Conservation (phyloP, 2,888 invertebrate genomes). For the Aromia moschata region DNA sequence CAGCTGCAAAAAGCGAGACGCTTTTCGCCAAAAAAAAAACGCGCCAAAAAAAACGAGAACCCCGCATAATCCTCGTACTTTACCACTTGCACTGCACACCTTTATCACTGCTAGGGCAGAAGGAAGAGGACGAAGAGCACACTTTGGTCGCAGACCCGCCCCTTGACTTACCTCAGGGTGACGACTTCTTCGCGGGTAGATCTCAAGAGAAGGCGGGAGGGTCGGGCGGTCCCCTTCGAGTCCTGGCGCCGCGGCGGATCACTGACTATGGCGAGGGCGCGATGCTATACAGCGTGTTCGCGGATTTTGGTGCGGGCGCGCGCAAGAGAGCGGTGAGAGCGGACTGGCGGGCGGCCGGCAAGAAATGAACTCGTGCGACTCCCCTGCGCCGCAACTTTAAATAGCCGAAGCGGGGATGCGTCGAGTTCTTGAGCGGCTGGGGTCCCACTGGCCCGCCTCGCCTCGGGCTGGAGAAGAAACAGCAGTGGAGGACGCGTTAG, state of each 20-base stretch:
- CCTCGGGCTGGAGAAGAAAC: slow-evolving; percentile 61
- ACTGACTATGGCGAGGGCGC: slow-evolving; percentile 21
- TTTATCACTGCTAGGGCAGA: slow-evolving; percentile 20
- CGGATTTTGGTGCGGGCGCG: slow-evolving; percentile 39
- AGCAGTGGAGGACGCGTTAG: slow-evolving; percentile 53
- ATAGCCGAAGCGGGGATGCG: slow-evolving; percentile 70
- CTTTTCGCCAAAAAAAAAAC: no score
- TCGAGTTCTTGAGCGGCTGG: slow-evolving; percentile 67
- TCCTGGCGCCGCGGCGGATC: slow-evolving; percentile 27
- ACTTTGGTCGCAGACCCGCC: slow-evolving; percentile 20
- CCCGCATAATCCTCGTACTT: slow-evolving; percentile 15
- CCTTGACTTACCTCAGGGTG: slow-evolving; percentile 21
- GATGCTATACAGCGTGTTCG: slow-evolving; percentile 41
- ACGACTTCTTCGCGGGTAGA: slow-evolving; percentile 4
- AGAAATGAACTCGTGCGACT: slow-evolving; percentile 70
- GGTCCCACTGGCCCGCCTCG: slow-evolving; percentile 58
- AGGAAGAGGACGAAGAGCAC: slow-evolving; percentile 20
- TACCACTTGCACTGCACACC: slow-evolving; percentile 27
- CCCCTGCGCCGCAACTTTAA: slow-evolving; percentile 70
- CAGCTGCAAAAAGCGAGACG: neutral
- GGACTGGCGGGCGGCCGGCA: slow-evolving; percentile 59
- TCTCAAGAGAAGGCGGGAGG: slow-evolving; percentile 5
- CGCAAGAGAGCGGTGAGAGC: slow-evolving; percentile 48
- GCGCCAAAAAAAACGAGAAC: neutral
- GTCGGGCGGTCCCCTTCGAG: slow-evolving; percentile 14